Evolutionary conservation across 2,113 vertebrate genomes (phyloP).

Genomic region (Sebastes fasciatus): DNA sequence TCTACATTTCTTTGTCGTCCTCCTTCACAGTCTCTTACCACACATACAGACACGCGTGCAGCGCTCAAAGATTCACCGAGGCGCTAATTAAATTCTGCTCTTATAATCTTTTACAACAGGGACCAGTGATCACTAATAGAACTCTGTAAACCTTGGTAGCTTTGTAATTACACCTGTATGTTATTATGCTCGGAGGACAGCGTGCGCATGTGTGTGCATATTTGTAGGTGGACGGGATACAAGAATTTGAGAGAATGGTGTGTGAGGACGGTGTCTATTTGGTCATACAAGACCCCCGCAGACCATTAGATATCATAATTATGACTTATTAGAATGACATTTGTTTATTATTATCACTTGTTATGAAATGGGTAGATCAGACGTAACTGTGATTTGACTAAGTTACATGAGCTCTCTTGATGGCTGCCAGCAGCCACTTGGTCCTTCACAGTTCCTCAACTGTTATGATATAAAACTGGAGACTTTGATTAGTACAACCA

Average conservation of each 20-base stretch:
- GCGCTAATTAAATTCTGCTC: slow-evolving; percentile 54
- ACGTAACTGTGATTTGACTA: no score
- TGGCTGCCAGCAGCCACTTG: no score
- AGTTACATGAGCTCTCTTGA: no score
- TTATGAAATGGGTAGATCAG: no score
- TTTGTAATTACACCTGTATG: slow-evolving; percentile 54
- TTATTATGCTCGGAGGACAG: slow-evolving; percentile 35
- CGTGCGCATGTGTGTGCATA: slow-evolving; percentile 14
- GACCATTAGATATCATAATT: no score
- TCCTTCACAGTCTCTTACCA: not conserved
- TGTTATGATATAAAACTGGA: no score
- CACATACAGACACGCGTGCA: slow-evolving; percentile 10
- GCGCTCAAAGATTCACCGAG: slow-evolving; percentile 19
- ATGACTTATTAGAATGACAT: no score
- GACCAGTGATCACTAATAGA: slow-evolving; percentile 52
- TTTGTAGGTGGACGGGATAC: not conserved
- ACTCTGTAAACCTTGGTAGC: slow-evolving; percentile 40
- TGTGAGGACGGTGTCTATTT: not conserved
- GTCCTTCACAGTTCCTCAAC: no score
- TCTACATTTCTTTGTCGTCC: not conserved
- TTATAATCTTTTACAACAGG: slow-evolving; percentile 50
- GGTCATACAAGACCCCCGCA: no score
- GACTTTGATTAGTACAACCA: no score
- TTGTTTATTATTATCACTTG: no score
- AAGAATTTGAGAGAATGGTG: not conserved